These are phyloP conservation scores for Drosophila murphyi DNA, from an alignment of 1,140 invertebrate species.

Conservation along the genomic window DNA sequence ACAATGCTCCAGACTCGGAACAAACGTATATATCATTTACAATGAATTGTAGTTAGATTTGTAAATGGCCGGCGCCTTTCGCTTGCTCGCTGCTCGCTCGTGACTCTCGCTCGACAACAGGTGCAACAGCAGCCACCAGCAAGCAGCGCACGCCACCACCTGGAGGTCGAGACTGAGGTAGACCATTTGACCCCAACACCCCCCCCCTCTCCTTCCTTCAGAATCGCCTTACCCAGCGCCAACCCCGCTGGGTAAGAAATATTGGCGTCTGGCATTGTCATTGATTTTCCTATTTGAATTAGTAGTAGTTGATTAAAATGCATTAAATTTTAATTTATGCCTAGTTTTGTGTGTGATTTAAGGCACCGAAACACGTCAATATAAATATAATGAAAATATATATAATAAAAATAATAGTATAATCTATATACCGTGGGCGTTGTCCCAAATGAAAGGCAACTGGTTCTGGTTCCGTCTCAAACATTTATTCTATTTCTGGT, in stretches of 20 bases:
- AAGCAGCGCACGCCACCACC: neutral
- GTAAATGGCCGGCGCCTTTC: conserved; percentile 5
- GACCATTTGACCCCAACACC: neutral
- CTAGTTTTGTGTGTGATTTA: conserved; percentile 62
- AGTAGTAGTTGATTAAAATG: neutral
- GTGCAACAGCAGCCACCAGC: conserved; percentile 8
- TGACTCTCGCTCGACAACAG: conserved; percentile 33
- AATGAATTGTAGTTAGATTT: conserved; percentile 3
- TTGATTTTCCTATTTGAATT: conserved; percentile 19
- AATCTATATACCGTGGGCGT: conserved; percentile 26
- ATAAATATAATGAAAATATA: conserved; percentile 55
- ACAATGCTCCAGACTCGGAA: conserved; percentile 12
- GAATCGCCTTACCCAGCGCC: neutral
- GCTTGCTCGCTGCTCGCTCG: conserved; percentile 12
- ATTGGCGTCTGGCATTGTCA: conserved; percentile 13
- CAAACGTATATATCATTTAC: neutral
- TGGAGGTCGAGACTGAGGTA: conserved; percentile 16
- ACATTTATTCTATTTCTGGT: conserved; percentile 35
- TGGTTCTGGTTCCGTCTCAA: conserved; percentile 63
- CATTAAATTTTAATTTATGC: conserved; percentile 61
- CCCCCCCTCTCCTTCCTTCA: no score
- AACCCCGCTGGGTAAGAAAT: conserved; percentile 19
- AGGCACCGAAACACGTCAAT: conserved; percentile 64
- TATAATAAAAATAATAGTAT: conserved; percentile 9
- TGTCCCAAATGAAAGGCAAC: conserved; percentile 74